A percentile compares a stretch with the other conserved stretches of the same genome.
Conservation (phyloP, 2,797 vertebrate genomes). For the Helostoma temminkii region DNA sequence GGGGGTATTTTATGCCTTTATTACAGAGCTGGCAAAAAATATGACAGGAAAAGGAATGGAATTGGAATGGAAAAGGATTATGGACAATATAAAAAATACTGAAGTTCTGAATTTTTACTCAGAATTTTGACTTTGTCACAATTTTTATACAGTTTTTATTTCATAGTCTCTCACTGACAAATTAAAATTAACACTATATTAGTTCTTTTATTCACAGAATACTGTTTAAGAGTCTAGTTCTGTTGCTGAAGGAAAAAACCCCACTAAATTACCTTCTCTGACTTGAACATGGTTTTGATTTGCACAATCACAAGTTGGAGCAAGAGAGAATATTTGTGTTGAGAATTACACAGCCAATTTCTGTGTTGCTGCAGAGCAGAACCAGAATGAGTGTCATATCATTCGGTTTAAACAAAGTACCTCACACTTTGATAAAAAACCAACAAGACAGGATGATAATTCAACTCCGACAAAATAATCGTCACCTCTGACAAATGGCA, state of each 20-base stretch:
- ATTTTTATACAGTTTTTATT: no score
- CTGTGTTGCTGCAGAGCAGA: neutral
- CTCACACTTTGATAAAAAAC: neutral
- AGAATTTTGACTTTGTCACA: no score
- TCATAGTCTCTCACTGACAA: no score
- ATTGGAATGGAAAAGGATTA: no score
- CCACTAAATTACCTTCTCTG: neutral
- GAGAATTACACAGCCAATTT: neutral
- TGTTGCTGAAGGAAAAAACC: neutral
- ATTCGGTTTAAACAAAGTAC: constrained; percentile 1
- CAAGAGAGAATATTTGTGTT: neutral
- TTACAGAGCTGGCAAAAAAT: no score
- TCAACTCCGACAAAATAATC: constrained; percentile 36
- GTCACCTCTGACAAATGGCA: constrained; percentile 4
- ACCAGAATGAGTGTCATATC: constrained; percentile 13
- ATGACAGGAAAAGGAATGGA: no score
- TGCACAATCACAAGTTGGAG: neutral
- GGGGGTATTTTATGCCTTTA: no score
- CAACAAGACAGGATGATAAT: constrained; percentile 8
- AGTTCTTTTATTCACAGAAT: neutral
- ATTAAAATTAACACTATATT: no score
- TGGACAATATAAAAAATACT: no score
- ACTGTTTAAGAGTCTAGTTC: neutral
- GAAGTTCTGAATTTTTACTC: no score
- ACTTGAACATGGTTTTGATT: neutral